Percentiles rank a stretch among this genome's conserved stretches.
These are phyloP conservation scores for Chorisops tibialis DNA, from an alignment of 2,888 invertebrate species.

Conservation along the genomic window DNA sequence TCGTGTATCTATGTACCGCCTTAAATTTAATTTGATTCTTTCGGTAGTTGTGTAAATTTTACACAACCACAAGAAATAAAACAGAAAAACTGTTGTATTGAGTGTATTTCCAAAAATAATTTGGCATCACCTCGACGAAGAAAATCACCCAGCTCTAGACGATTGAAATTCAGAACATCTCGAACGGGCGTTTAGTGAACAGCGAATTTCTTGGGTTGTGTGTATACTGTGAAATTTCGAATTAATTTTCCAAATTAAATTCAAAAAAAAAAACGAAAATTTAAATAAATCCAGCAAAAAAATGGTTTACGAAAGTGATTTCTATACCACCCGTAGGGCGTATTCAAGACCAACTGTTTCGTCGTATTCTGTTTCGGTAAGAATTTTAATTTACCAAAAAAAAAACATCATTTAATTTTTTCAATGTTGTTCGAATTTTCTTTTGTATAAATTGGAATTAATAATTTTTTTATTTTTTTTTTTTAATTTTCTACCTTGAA, in stretches of 20 bases:
- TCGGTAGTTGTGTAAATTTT: neutral
- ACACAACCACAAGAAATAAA: neutral
- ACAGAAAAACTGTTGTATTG: constrained; percentile 12
- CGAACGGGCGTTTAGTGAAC: constrained; percentile 51
- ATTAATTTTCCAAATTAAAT: constrained; percentile 23
- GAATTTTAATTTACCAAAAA: constrained; percentile 48
- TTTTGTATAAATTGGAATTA: neutral
- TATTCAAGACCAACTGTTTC: constrained; percentile 68
- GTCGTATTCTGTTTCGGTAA: constrained; percentile 78
- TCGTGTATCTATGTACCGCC: constrained; percentile 7
- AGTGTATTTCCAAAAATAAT: constrained; percentile 49
- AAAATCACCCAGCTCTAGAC: constrained; percentile 42
- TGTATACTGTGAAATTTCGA: constrained; percentile 37
- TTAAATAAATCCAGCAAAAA: constrained; percentile 37
- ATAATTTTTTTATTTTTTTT: neutral
- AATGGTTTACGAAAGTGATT: constrained; percentile 93
- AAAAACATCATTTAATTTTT: neutral
- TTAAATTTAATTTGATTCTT: too few species aligned
- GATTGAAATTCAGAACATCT: constrained; percentile 48
- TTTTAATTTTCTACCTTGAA: neutral
- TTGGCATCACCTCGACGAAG: constrained; percentile 43
- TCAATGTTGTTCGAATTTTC: neutral
- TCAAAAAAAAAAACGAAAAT: neutral
- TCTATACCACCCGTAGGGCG: constrained; percentile 84
- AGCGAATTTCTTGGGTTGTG: constrained; percentile 25